Conservation (phyloP, 2,888 invertebrate genomes). For the Prionchulus punctatus region DNA sequence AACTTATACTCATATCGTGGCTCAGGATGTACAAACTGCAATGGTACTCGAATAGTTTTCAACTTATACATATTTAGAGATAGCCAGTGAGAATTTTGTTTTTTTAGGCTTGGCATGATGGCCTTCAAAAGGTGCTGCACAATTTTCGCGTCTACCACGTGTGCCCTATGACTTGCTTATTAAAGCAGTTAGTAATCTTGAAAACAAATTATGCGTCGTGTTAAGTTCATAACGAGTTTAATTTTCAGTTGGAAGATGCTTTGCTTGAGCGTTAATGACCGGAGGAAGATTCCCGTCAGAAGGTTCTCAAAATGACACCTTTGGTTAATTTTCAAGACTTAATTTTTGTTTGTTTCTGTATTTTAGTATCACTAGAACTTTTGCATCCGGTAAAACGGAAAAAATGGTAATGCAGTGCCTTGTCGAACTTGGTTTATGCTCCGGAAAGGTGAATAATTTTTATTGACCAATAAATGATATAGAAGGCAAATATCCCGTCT, state of each 20-base stretch:
- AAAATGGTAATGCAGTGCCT: constrained; percentile 92
- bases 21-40: constrained; percentile 67
- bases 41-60: constrained; percentile 48
- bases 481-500: too few relatives aligned
- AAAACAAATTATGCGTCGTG: constrained; percentile 5
- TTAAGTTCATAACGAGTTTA: constrained; percentile 10
- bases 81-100: constrained; percentile 10
- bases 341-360: not conserved
- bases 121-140: constrained; percentile 72
- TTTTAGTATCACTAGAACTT: constrained; percentile 70
- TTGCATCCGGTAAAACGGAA: constrained; percentile 98
- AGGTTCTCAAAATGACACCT: constrained; percentile 9
- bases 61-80: not conserved
- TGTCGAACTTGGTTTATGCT: constrained; percentile 76
- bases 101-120: constrained; percentile 76
- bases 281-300: constrained; percentile 77
- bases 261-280: constrained; percentile 76
- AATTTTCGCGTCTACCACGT: constrained; percentile 76
- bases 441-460: constrained; percentile 35
- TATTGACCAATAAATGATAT: too few relatives aligned
- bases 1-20: constrained; percentile 88
- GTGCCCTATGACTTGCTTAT: constrained; percentile 79
- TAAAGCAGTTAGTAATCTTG: constrained; percentile 78
- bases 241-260: constrained; percentile 89
- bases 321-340: not conserved